These are phyloP conservation scores for Drosophila neoperkinsi DNA, from an alignment of 2,888 invertebrate species.

Conservation along the genomic window DNA sequence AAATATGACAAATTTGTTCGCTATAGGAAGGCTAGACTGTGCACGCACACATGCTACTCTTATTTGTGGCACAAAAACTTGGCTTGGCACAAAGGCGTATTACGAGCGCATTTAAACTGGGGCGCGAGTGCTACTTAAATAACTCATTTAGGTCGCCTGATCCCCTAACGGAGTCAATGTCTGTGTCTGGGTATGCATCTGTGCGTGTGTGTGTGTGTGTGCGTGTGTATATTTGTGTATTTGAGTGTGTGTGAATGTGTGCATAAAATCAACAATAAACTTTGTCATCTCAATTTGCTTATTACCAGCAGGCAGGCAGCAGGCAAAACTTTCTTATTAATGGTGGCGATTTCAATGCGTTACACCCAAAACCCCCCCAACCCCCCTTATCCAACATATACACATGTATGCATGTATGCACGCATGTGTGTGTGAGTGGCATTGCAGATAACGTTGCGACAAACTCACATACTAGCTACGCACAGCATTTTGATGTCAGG, in stretches of 20 bases:
- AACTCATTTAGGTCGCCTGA: constrained; percentile 76
- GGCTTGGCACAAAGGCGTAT: constrained; percentile 77
- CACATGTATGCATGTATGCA: constrained; percentile 26
- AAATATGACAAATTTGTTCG: constrained; percentile 2
- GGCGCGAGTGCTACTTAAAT: constrained; percentile 81
- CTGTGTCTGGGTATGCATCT: constrained; percentile 4
- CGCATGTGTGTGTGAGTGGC: constrained; percentile 26
- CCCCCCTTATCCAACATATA: background rate
- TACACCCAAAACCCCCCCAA: constrained; percentile 8
- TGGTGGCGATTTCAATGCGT: constrained; percentile 77
- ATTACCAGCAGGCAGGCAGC: constrained; percentile 66
- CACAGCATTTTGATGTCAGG: constrained; percentile 48
- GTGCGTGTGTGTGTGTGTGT: constrained; percentile 7
- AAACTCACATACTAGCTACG: constrained; percentile 43
- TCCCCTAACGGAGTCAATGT: constrained; percentile 53
- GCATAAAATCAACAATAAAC: constrained; percentile 79
- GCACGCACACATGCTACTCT: constrained; percentile 19
- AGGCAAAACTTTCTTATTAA: constrained; percentile 75
- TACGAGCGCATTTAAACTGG: constrained; percentile 82
- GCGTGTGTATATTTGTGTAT: constrained; percentile 24
- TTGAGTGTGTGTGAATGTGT: constrained; percentile 20
- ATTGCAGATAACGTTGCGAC: constrained; percentile 49
- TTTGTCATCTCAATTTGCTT: constrained; percentile 81
- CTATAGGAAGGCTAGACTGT: constrained; percentile 19
- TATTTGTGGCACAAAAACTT: constrained; percentile 62